Evolutionary conservation across 64 coral and sea anemone species (phyloP), one percentile per base, ranked within the genome.

Genomic region (Pocillopora verrucosa): DNA sequence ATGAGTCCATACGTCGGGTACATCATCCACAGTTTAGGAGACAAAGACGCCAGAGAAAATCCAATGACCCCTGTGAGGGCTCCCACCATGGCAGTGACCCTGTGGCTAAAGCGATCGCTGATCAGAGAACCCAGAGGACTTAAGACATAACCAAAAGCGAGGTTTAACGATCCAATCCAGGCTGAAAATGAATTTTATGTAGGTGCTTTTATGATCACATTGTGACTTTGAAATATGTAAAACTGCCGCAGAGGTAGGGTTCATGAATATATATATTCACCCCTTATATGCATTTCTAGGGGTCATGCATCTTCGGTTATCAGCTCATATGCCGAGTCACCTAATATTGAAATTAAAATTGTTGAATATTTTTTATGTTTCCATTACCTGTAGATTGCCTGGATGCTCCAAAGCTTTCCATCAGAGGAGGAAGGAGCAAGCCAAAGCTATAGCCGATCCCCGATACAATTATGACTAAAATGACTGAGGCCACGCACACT

Each of bases 1-100:
- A 94, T 15, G 34, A 88, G 58, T 1, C 92, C 76, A 56, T 86
- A 94, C 36, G 87, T 79, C 11, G 69, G 56, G 56, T 85, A 94
- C 61, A 94, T 75, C 19, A 89, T 65, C 74, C 16, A 63, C 13
- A 94, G 73, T 20, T 41, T 72, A 22, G 80, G 80, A 78, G 87
- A 36, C 22, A 78, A n/a, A 38, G 73, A 67, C 10, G 87, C 88
- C 69, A 83, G 24, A 57, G 65, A 22, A 41, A 94, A 79, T 17
- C 72, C 92, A 11, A 89, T 19, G 59, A 84, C 45, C n/a, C 80
- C 73, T 73, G 56, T 60, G 4, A 78, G 22, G 1, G 74, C 59
- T 57, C 79, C 87, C 74, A 89, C 36, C 9, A 94, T 63, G 60
- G 73, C 72, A 9, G 88, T 69, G 38, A 57, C 38, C 5, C 92